These are phyloP conservation scores for Erythrocercus mccallii DNA, from an alignment of 2,113 vertebrate species.

Conservation along the genomic window DNA sequence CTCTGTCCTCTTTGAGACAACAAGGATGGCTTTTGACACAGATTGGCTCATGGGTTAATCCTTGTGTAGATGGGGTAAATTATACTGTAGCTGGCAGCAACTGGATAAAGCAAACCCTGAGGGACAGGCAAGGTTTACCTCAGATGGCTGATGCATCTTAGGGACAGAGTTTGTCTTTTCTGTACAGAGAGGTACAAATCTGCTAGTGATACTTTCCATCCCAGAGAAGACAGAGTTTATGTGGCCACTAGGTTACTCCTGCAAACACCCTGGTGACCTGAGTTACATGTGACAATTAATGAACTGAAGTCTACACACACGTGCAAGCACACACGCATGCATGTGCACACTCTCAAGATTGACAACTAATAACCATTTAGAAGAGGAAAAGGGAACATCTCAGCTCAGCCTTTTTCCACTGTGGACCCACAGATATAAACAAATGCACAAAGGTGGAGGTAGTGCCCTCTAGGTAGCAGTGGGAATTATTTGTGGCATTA, in stretches of 20 bases:
- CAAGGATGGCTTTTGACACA: not conserved
- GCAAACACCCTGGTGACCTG: not conserved
- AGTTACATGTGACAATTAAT: not conserved
- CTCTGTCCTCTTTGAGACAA: not conserved
- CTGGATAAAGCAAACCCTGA: not conserved
- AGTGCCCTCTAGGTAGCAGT: not conserved
- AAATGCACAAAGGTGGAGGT: not conserved
- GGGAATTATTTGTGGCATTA: not conserved
- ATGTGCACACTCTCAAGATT: not conserved
- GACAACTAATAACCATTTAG: not conserved
- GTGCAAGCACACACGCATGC: no score
- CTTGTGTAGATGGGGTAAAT: not conserved
- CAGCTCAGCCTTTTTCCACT: not conserved
- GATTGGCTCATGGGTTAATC: conserved; percentile 11
- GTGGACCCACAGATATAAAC: not conserved
- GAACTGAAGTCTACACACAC: not conserved
- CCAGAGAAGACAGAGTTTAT: not conserved
- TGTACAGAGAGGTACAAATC: not conserved
- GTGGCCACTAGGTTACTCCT: not conserved
- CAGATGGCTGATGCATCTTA: not conserved
- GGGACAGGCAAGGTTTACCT: not conserved
- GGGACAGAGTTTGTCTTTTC: not conserved
- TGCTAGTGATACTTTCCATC: not conserved
- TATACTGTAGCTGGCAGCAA: not conserved
- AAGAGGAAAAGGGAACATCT: not conserved